Evolutionary conservation across 1,140 invertebrate species (phyloP).

Genomic region (Neotoxoptera formosana): DNA sequence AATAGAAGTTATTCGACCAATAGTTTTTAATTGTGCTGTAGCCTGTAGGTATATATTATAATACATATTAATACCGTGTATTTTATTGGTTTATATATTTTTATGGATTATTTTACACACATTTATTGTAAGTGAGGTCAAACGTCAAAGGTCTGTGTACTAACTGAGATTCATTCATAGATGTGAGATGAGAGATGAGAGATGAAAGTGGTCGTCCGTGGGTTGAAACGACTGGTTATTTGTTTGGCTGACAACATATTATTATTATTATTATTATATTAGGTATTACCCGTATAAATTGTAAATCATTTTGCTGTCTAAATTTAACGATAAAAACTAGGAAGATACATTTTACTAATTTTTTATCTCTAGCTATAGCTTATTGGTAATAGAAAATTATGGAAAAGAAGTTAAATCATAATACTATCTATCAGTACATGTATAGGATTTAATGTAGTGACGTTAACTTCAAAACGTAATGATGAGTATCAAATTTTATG

Average conservation of each 20-base stretch:
- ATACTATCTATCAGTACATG: background rate
- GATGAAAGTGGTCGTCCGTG: slow-evolving; percentile 37
- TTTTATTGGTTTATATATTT: background rate
- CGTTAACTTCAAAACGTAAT: background rate
- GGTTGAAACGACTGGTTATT: slow-evolving; percentile 35
- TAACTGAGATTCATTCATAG: background rate
- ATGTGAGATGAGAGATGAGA: background rate
- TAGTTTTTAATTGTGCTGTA: background rate
- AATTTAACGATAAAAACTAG: background rate
- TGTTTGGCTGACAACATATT: background rate
- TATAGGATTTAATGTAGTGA: background rate
- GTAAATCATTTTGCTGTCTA: slow-evolving; percentile 4
- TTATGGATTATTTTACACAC: background rate
- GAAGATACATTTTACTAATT: background rate
- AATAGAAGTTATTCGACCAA: background rate
- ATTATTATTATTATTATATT: background rate
- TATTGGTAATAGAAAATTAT: background rate
- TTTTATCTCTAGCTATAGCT: background rate
- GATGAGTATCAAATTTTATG: background rate
- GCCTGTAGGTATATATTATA: too few relatives aligned
- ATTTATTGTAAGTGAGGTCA: background rate
- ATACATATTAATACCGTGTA: background rate
- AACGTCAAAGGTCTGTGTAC: background rate
- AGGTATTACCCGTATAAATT: background rate
- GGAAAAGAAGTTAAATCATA: background rate